A percentile compares a stretch with the other conserved stretches of the same genome.
Conservation (phyloP, 1,140 invertebrate species). For the Cylas formicarius region DNA sequence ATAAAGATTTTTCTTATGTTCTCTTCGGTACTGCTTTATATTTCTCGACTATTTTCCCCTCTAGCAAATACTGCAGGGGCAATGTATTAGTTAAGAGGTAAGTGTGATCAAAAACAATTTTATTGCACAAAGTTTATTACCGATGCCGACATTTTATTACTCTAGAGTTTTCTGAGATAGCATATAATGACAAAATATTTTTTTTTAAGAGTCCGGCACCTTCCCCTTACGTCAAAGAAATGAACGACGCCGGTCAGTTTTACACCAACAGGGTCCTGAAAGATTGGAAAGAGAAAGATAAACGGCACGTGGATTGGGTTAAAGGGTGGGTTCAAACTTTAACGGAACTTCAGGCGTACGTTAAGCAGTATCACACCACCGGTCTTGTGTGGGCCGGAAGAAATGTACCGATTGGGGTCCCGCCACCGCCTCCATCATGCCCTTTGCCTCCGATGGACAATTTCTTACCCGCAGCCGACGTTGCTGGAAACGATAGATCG, state of each 20-base stretch:
- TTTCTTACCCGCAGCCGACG: conserved; percentile 49
- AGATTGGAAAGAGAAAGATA: conserved; percentile 92
- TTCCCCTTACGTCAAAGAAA: conserved; percentile 90
- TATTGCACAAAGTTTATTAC: too few relatives aligned
- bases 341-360: conserved; percentile 79
- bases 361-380: conserved; percentile 93
- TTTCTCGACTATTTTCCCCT: too few relatives aligned
- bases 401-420: conserved; percentile 44
- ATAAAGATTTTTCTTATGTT: too few relatives aligned
- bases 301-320: conserved; percentile 89
- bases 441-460: conserved; percentile 58
- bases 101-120: too few relatives aligned
- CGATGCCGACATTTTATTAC: too few relatives aligned
- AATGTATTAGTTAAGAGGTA: too few relatives aligned
- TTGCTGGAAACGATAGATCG: conserved; percentile 50
- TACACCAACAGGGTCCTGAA: conserved; percentile 97
- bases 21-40: too few relatives aligned
- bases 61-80: too few relatives aligned
- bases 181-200: too few relatives aligned
- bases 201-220: conserved; percentile 60
- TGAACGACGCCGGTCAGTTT: conserved; percentile 96
- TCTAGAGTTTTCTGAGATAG: too few relatives aligned
- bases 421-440: conserved; percentile 58
- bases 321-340: conserved; percentile 85
- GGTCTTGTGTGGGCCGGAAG: conserved; percentile 85